Evolutionary conservation across 2,113 vertebrate species (phyloP).

Genomic region (Raja brachyura): DNA sequence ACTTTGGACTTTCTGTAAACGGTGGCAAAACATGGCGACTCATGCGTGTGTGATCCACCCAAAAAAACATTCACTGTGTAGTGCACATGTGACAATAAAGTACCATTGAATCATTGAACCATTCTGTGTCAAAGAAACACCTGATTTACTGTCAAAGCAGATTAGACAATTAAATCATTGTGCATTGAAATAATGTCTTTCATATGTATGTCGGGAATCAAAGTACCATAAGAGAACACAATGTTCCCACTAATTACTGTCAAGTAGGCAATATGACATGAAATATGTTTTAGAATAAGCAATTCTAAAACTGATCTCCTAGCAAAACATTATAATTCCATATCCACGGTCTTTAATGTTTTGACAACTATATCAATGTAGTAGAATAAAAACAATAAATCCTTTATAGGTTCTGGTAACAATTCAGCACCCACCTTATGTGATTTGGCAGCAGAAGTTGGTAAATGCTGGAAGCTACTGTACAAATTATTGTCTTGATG

Average conservation of each 20-base stretch:
- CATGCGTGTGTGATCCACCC: no score
- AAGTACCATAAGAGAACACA: neutral
- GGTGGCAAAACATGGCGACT: no score
- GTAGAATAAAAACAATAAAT: neutral
- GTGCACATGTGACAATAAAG: no score
- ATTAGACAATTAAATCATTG: neutral
- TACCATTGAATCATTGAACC: no score
- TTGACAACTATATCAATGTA: neutral
- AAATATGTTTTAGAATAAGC: neutral
- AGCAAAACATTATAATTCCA: neutral
- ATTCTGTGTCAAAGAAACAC: neutral
- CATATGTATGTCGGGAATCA: neutral
- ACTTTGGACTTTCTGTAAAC: no score
- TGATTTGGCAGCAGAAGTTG: neutral
- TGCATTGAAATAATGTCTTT: neutral
- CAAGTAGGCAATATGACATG: neutral
- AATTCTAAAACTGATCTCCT: neutral
- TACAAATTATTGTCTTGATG: neutral
- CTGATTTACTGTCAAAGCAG: neutral
- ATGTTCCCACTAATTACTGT: neutral
- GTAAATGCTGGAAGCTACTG: neutral
- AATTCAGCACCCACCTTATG: neutral
- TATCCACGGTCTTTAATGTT: neutral
- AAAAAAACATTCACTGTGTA: no score
- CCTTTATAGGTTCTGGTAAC: neutral